A percentile compares a stretch with the other conserved stretches of the same genome.
Conservation (phyloP, 2,888 invertebrate species). For the Agriotes lineatus region DNA sequence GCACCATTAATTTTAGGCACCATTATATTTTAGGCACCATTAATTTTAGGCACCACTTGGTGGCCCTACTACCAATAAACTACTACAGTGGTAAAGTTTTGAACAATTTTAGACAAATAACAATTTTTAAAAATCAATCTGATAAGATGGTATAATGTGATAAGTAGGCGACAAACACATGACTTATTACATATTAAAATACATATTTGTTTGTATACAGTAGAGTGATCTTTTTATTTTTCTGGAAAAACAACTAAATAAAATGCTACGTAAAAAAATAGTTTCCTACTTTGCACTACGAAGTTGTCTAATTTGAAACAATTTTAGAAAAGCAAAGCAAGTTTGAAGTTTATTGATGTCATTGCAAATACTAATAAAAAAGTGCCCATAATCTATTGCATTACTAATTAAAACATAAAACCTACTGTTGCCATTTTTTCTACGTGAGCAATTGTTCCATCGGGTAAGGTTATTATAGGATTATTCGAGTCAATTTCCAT, state of each 20-base stretch:
- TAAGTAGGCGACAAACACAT: conserved; percentile 5
- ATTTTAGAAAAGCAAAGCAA: conserved; percentile 3
- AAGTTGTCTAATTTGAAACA: neutral
- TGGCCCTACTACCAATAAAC: no score
- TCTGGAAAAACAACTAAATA: conserved; percentile 6
- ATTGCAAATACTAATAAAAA: no score
- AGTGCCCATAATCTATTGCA: no score
- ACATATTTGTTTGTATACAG: conserved; percentile 25
- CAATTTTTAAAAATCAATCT: no score
- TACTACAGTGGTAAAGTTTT: no score
- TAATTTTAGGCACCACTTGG: no score
- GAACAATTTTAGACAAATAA: no score
- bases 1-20: no score
- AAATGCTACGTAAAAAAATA: neutral
- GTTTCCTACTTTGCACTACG: neutral
- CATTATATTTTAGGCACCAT: no score
- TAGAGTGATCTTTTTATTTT: neutral
- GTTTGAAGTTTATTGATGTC: neutral
- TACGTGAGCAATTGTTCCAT: conserved; percentile 96
- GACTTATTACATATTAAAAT: conserved; percentile 28
- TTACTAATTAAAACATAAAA: neutral
- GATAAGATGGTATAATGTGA: neutral
- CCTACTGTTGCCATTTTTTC: conserved; percentile 77
- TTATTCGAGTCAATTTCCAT: conserved; percentile 95
- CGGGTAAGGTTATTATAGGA: conserved; percentile 94